These are phyloP conservation scores for Deroplatys truncata DNA, from an alignment of 2,888 invertebrate species.

Conservation along the genomic window DNA sequence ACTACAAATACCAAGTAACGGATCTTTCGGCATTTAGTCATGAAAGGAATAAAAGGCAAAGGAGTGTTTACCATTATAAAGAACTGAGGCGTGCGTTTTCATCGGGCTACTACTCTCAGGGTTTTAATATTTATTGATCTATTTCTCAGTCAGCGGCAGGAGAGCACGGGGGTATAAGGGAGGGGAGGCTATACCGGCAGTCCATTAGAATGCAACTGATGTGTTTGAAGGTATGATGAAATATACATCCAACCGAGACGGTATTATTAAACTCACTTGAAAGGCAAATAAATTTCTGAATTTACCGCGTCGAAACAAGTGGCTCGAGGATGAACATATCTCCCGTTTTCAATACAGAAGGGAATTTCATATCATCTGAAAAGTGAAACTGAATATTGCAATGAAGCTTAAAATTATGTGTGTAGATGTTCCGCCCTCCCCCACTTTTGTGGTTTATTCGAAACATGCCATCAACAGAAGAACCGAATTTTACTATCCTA, in stretches of 20 bases:
- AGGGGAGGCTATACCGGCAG: no score
- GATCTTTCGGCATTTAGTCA: neutral
- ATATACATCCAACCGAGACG: neutral
- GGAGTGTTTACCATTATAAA: neutral
- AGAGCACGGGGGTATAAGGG: neutral
- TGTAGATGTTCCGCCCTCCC: no score
- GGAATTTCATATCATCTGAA: neutral
- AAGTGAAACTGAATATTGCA: neutral
- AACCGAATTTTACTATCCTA: no score
- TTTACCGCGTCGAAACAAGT: neutral
- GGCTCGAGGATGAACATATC: neutral
- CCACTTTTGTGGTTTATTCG: no score
- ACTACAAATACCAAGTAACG: neutral
- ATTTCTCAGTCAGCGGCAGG: neutral
- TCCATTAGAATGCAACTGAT: neutral
- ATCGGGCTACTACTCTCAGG: neutral
- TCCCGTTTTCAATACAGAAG: no score
- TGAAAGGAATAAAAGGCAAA: neutral
- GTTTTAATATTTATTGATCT: neutral
- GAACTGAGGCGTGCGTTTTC: neutral
- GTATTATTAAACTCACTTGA: neutral
- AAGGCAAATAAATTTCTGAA: neutral
- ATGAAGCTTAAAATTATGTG: no score
- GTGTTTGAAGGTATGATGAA: neutral
- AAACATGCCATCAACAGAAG: no score